Evolutionary conservation across 1,140 invertebrate species (phyloP), one percentile per base, ranked within the genome.

Genomic region (Bombus haemorrhoidalis): DNA sequence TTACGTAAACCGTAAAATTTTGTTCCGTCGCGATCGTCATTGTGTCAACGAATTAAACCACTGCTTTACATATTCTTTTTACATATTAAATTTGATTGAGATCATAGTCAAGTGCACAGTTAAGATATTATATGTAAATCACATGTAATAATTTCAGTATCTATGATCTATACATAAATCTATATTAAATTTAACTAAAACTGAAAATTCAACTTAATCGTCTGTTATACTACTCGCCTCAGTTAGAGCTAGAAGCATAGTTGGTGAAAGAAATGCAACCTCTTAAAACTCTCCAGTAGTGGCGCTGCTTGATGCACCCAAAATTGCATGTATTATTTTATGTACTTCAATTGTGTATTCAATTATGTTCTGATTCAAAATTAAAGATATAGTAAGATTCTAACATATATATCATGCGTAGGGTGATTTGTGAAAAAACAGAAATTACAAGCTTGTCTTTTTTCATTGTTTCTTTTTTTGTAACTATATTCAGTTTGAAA

Each of bases 1-100:
- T 83, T 83, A 53, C 43, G 62, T 68, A 68, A 83, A 76, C 34
- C n/a, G 0, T 43, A 32, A 15, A 71, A 68, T 39, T 15, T 10
- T 3, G 28, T 62, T 62, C 41, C 2, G 25, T 39, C 9, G 28
- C 25, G 4, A 64, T 32, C 10, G 2, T 32, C 22, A 75, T 13
- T 22, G 0, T 8, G 39, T 15, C 39, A n/a, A 2, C 5, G 5
- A 25, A 41, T 41, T 71, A 41, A 39, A n/a, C 18, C 47, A 53
- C 18, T 53, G 47, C 6, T 53, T 22, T 22, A 53, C 28, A 10
- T 3, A 0, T 10, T 69, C 37, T 4, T 25, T 73, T 9, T 72
- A 41, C 13, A 15, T 66, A 66, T 4, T 32, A 34, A 32, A 66
- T 66, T 66, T n/a, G 4, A 32, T 32, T 32, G n/a, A 32, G 13